phyloP scores from a whole-genome alignment of 37 sponge, comb jelly and placozoan genomes.

The Aphrocallistes beatrix region DNA sequence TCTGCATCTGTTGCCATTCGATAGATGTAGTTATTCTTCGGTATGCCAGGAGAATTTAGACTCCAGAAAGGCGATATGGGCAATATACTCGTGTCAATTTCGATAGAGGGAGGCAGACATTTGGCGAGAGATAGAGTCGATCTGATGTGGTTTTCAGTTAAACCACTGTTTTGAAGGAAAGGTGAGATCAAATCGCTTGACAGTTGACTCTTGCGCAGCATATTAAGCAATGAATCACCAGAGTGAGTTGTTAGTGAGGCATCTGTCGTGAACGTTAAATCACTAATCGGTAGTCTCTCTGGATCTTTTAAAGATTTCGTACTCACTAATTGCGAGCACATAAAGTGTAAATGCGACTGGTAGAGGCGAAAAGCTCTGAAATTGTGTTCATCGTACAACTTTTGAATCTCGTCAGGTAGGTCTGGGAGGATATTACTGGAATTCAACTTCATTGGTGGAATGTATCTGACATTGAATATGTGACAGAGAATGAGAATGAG shows the following conservation, averaged over 20 bases:
- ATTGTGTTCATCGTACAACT: background rate
- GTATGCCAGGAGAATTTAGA: background rate
- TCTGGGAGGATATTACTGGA: background rate
- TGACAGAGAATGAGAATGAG: background rate
- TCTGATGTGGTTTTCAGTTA: background rate
- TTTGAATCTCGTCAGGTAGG: background rate
- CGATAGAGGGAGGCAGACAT: conserved; percentile 5
- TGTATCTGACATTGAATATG: background rate
- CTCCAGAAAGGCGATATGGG: conserved; percentile 10
- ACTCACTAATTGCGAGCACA: background rate
- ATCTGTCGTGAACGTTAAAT: background rate
- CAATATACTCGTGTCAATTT: background rate
- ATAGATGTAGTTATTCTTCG: background rate
- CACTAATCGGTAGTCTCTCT: background rate
- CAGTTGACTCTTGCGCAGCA: background rate
- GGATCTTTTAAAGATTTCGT: background rate
- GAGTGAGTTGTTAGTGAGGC: background rate
- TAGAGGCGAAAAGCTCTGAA: conserved; percentile 13
- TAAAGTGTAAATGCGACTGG: background rate
- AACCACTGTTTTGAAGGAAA: background rate
- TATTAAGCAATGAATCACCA: background rate
- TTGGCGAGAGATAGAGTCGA: background rate
- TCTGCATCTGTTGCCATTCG: background rate
- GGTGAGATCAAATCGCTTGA: background rate
- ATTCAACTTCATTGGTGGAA: background rate